Conservation (phyloP, 2,888 invertebrate species). For the Chrysotoxum bicinctum region DNA sequence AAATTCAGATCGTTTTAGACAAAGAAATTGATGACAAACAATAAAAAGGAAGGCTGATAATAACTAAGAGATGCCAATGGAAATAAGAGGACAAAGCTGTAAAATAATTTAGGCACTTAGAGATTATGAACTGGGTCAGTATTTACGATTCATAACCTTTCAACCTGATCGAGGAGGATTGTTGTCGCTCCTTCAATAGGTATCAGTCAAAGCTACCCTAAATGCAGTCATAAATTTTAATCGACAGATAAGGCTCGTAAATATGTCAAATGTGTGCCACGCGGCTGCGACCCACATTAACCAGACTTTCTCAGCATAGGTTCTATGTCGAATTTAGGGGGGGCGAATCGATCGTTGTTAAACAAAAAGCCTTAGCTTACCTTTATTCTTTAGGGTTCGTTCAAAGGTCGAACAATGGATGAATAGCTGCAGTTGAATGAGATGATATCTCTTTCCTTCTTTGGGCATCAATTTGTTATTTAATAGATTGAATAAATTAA, state of each 20-base stretch:
- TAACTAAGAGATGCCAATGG: neutral
- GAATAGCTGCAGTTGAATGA: constrained; percentile 44
- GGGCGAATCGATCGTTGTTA: neutral
- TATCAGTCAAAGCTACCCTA: constrained; percentile 54
- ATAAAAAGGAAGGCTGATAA: constrained; percentile 44
- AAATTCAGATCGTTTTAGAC: constrained; percentile 57
- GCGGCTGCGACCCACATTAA: constrained; percentile 40
- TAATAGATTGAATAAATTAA: constrained; percentile 57
- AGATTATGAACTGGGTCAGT: constrained; percentile 62
- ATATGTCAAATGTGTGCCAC: constrained; percentile 44
- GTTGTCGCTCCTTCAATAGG: neutral
- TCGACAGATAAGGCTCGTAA: constrained; percentile 54
- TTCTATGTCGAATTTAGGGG: neutral
- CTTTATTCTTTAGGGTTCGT: neutral
- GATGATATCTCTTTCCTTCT: constrained; percentile 25
- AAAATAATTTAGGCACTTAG: neutral
- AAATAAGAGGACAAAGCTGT: constrained; percentile 12
- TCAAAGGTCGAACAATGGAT: neutral
- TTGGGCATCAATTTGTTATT: constrained; percentile 31
- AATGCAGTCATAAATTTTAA: constrained; percentile 51
- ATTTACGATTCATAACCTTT: constrained; percentile 65
- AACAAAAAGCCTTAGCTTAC: constrained; percentile 15
- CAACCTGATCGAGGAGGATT: constrained; percentile 19
- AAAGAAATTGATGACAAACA: constrained; percentile 65
- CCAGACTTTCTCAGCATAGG: neutral